A percentile compares a stretch with the other conserved stretches of the same genome.
phyloP scores from a whole-genome alignment of 2,113 vertebrate species.

The Coracopsis vasa region DNA sequence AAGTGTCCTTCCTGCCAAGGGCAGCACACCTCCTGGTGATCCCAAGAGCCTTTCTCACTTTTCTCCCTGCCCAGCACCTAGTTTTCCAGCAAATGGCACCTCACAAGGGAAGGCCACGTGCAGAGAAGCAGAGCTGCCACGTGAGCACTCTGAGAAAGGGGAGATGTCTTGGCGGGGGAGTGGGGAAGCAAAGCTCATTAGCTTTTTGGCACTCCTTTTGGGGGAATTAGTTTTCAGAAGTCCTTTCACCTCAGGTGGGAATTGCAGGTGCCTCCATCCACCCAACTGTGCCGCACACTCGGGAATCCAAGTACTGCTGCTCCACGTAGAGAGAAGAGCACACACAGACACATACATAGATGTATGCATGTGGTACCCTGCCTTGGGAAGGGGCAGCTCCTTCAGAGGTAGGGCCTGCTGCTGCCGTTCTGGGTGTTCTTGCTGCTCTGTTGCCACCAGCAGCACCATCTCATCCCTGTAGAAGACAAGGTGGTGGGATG shows the following conservation, averaged over 20 bases:
- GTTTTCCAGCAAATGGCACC: background rate
- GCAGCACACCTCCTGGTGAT: background rate
- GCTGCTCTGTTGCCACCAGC: background rate
- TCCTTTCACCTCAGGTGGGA: background rate
- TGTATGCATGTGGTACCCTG: background rate
- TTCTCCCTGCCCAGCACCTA: background rate
- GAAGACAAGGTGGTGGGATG: background rate
- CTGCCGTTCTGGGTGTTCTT: rapidly evolving
- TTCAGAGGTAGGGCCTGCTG: background rate
- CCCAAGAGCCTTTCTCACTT: background rate
- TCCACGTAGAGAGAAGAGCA: background rate
- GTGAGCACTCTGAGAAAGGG: background rate
- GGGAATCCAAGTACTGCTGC: rapidly evolving
- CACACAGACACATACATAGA: rapidly evolving
- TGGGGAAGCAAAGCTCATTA: constrained; percentile 29
- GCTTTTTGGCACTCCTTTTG: background rate
- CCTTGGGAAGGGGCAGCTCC: background rate
- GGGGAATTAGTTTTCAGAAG: constrained; percentile 28
- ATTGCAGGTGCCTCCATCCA: background rate
- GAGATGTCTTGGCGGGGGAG: background rate
- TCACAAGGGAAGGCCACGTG: constrained; percentile 19
- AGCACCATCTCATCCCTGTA: background rate
- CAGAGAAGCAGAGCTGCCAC: background rate
- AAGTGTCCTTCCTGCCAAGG: background rate
- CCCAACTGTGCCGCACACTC: rapidly evolving